Evolutionary conservation across 2,888 invertebrate species (phyloP).

Genomic region (Pomacea canaliculata): DNA sequence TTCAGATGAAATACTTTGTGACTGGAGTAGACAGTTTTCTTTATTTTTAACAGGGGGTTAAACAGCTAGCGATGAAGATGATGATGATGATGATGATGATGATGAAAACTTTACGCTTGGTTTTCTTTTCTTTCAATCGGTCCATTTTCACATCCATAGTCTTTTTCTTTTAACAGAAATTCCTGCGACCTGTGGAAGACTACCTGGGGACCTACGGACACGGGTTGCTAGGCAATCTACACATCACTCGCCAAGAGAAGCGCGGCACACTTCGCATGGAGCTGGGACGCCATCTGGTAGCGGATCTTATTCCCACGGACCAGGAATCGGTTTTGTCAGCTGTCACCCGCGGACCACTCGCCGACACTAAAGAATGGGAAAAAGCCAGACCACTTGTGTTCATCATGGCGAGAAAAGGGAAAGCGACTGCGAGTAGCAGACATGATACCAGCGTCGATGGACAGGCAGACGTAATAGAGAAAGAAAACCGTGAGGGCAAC

Average conservation of each 20-base stretch:
- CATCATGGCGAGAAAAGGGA: not conserved
- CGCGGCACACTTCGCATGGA: slow-evolving; percentile 17
- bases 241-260: slow-evolving; percentile 7
- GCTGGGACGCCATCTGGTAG: slow-evolving; percentile 14
- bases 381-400: not conserved
- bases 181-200: slow-evolving; percentile 17
- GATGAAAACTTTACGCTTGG: too few relatives aligned
- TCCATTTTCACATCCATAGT: too few relatives aligned
- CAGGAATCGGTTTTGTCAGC: slow-evolving; percentile 8
- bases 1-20: too few relatives aligned
- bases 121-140: too few relatives aligned
- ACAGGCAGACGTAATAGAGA: too few relatives aligned
- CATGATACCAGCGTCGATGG: not conserved
- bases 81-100: too few relatives aligned
- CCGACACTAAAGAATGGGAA: slow-evolving; percentile 21
- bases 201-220: slow-evolving; percentile 14
- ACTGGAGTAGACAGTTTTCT: too few relatives aligned
- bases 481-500: too few relatives aligned
- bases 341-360: slow-evolving; percentile 4
- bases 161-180: not conserved
- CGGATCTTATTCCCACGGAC: slow-evolving; percentile 20
- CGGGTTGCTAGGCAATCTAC: slow-evolving; percentile 11
- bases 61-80: too few relatives aligned
- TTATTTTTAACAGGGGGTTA: too few relatives aligned
- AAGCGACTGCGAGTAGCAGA: not conserved